phyloP scores from a whole-genome alignment of 92 coral and sea anemone species.

The Actinostola sp. region DNA sequence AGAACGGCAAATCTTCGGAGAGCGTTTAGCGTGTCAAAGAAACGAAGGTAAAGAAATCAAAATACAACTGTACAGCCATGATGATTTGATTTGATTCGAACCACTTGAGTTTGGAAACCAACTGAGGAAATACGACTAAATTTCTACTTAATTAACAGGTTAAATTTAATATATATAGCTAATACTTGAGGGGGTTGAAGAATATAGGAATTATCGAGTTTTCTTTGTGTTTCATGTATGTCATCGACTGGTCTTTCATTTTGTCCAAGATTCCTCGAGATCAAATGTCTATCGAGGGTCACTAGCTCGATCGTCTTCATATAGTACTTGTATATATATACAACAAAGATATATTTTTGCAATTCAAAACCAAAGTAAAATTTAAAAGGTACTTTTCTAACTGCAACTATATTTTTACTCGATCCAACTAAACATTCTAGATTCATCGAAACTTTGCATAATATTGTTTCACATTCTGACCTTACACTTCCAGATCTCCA shows the following conservation, averaged over 20 bases:
- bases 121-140: not conserved
- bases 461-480: too few relatives aligned
- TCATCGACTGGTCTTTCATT: not conserved
- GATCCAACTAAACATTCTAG: too few relatives aligned
- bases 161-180: not conserved
- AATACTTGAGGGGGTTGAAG: not conserved
- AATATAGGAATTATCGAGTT: constrained; percentile 5
- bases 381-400: too few relatives aligned
- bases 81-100: too few relatives aligned
- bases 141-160: not conserved
- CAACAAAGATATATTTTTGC: too few relatives aligned
- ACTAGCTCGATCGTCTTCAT: too few relatives aligned
- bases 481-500: too few relatives aligned
- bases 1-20: constrained; percentile 58
- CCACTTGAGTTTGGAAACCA: not conserved
- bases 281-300: not conserved
- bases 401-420: too few relatives aligned
- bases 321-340: too few relatives aligned
- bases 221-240: not conserved
- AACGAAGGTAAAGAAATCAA: constrained; percentile 16
- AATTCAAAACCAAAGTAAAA: too few relatives aligned
- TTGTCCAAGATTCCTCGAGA: not conserved
- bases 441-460: too few relatives aligned
- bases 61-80: not conserved
- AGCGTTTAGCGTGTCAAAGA: constrained; percentile 71